Conservation (phyloP, 2,113 vertebrate genomes). For the Colossoma macropomum region DNA sequence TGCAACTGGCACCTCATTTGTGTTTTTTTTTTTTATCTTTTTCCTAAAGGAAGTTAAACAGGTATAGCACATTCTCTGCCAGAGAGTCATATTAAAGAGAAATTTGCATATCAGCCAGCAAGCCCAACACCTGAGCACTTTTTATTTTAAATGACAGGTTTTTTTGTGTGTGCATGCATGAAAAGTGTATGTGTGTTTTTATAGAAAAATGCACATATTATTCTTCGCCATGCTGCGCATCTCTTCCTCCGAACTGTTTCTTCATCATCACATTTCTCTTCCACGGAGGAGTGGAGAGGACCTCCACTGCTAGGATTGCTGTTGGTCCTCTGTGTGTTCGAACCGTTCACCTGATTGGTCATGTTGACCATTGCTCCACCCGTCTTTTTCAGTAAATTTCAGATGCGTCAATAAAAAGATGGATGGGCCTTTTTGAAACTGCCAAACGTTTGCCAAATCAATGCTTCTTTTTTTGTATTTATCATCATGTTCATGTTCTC, state of each 20-base stretch:
- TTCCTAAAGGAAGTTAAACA: slow-evolving; percentile 59
- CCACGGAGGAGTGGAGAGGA: slow-evolving; percentile 3
- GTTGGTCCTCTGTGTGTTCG: slow-evolving; percentile 7
- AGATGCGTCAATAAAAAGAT: slow-evolving; percentile 48
- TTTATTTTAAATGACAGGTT: slow-evolving; percentile 61
- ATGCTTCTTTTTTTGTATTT: slow-evolving; percentile 55
- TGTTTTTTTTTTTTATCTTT: slow-evolving; percentile 55
- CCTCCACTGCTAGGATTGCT: not conserved
- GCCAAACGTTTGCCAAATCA: slow-evolving; percentile 80
- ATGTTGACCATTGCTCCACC: not conserved
- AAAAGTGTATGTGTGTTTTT: slow-evolving; percentile 55
- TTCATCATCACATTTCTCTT: slow-evolving; percentile 33
- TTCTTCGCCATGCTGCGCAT: not conserved
- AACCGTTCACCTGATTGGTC: slow-evolving; percentile 1
- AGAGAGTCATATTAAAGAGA: slow-evolving; percentile 55
- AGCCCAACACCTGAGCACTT: slow-evolving; percentile 85
- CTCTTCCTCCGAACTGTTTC: not conserved
- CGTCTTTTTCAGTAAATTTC: slow-evolving; percentile 17
- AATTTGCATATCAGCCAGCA: slow-evolving; percentile 82
- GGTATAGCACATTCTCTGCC: slow-evolving; percentile 58
- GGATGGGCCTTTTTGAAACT: slow-evolving; percentile 68
- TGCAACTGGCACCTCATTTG: slow-evolving; percentile 57
- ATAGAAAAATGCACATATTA: slow-evolving; percentile 28
- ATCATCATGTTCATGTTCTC: slow-evolving; percentile 38
- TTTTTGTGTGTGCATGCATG: slow-evolving; percentile 43